These are phyloP conservation scores for Equus quagga DNA, from an alignment of 2,113 vertebrate species.

Conservation along the genomic window DNA sequence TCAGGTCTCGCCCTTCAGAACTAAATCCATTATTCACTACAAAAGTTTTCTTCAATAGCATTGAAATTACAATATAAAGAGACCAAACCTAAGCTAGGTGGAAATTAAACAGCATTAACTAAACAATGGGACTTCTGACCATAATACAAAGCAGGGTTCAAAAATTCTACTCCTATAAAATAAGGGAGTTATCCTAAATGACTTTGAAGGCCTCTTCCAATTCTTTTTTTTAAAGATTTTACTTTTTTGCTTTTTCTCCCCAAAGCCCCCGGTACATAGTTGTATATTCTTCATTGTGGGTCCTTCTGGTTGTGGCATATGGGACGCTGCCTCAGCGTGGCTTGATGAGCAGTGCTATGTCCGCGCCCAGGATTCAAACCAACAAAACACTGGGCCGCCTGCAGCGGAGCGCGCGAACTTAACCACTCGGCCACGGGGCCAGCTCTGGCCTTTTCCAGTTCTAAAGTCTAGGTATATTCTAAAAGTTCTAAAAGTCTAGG, in stretches of 20 bases:
- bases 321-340: no score
- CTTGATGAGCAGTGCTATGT: no score
- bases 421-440: no score
- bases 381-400: no score
- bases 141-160: not conserved
- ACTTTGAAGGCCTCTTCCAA: not conserved
- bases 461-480: not conserved
- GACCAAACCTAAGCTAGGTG: not conserved
- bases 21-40: slow-evolving; percentile 14
- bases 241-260: no score
- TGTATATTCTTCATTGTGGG: no score
- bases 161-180: slow-evolving; percentile 5
- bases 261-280: no score
- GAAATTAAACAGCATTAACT: slow-evolving; percentile 31
- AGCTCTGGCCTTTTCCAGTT: not conserved
- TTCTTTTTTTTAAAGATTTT: not conserved
- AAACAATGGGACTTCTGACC: slow-evolving; percentile 16
- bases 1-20: slow-evolving; percentile 40
- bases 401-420: no score
- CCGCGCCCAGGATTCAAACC: no score
- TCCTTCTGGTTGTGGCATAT: no score
- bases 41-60: slow-evolving; percentile 20
- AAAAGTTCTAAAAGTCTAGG: not conserved
- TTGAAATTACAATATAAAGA: slow-evolving; percentile 18
- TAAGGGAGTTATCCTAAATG: not conserved